A percentile compares a stretch with the other conserved stretches of the same genome.
phyloP scores from a whole-genome alignment of 2,797 vertebrate genomes.

The Phyllotis vaccarum region DNA sequence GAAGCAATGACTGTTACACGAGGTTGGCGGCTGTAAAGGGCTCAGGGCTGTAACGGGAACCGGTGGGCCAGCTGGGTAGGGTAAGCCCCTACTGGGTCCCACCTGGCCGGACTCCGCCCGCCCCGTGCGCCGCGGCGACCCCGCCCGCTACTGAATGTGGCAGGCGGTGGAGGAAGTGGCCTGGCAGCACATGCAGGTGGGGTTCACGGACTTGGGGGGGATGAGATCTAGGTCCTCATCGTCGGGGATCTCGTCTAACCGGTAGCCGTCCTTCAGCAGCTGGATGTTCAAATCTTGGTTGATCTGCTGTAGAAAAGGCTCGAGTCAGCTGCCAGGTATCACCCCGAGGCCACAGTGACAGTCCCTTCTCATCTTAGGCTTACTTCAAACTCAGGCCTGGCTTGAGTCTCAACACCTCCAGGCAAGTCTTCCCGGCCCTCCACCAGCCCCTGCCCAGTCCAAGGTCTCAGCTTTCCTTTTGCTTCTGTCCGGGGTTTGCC shows the following conservation, averaged over 20 bases:
- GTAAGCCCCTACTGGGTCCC: constrained; percentile 83
- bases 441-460: not conserved
- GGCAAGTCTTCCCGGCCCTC: not conserved
- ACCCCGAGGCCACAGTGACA: not conserved
- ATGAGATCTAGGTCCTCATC: constrained; percentile 99
- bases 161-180: constrained; percentile 97
- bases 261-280: constrained; percentile 98
- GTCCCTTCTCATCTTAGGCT: not conserved
- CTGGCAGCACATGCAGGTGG: constrained; percentile 99
- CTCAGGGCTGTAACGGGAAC: constrained; percentile 71
- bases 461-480: not conserved
- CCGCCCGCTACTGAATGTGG: constrained; percentile 95
- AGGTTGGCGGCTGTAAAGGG: constrained; percentile 89
- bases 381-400: not conserved
- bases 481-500: not conserved
- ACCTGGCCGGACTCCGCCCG: constrained; percentile 55
- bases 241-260: constrained; percentile 98
- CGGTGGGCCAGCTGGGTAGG: constrained; percentile 72
- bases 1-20: constrained; percentile 94
- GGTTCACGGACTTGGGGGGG: constrained; percentile 98
- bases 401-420: not conserved
- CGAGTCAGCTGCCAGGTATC: rapidly evolving
- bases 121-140: constrained; percentile 78
- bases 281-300: constrained; percentile 99
- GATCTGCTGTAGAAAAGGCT: constrained; percentile 94